Percentiles rank a stretch among this genome's conserved stretches.
Evolutionary conservation across 2,113 vertebrate species (phyloP).

Genomic region (Oenanthe melanoleuca): DNA sequence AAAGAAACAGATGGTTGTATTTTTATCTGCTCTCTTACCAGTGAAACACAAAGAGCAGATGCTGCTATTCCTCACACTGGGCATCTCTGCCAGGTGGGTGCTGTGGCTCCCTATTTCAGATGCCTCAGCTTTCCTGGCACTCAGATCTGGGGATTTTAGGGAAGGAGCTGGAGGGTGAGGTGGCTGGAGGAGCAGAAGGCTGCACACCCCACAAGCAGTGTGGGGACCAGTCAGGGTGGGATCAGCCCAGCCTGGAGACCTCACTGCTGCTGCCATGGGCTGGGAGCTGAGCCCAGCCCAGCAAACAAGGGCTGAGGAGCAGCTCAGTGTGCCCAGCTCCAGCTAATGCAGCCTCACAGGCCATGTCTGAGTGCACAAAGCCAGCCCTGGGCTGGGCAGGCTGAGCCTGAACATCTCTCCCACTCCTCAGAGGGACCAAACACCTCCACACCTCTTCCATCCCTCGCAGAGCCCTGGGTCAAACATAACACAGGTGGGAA

Average conservation of each 20-base stretch:
- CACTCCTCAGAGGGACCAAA: neutral
- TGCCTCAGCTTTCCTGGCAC: neutral
- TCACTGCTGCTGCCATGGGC: neutral
- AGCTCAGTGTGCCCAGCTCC: neutral
- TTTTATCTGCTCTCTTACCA: slow-evolving; percentile 28
- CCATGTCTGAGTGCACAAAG: neutral
- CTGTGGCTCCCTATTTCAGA: neutral
- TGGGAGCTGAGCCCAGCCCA: neutral
- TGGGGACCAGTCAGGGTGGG: neutral
- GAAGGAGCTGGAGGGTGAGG: neutral
- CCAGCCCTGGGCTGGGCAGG: neutral
- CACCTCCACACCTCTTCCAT: neutral
- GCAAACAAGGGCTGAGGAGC: neutral
- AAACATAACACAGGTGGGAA: neutral
- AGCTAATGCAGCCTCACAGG: neutral
- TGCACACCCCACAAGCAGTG: fast-evolving
- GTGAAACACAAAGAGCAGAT: slow-evolving; percentile 27
- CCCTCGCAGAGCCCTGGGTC: neutral
- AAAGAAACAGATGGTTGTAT: slow-evolving; percentile 40
- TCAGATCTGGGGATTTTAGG: neutral
- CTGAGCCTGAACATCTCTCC: neutral
- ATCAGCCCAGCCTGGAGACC: neutral
- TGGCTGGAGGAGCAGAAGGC: neutral
- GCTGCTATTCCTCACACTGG: neutral
- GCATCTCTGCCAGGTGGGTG: neutral